Evolutionary conservation across 2,113 vertebrate species (phyloP).

Genomic region (Coreoperca whiteheadi): DNA sequence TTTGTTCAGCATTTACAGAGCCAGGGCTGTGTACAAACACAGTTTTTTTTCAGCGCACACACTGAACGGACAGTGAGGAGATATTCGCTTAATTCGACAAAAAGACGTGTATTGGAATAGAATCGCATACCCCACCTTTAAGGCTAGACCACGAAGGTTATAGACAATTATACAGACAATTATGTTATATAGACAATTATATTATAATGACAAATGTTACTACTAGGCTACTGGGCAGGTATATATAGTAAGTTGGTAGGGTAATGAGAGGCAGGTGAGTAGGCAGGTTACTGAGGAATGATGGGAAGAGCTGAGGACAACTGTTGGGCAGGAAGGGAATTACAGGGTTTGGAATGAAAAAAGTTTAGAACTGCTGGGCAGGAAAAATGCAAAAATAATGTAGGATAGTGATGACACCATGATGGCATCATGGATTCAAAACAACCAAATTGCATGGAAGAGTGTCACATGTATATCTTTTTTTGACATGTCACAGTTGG

Average conservation of each 20-base stretch:
- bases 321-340: not conserved
- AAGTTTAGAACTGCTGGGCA: not conserved
- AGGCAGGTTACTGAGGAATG: not conserved
- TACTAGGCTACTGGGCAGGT: not conserved
- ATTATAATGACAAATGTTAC: not conserved
- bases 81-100: too few species aligned
- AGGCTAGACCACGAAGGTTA: not conserved
- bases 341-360: not conserved
- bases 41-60: too few species aligned
- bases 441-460: not conserved
- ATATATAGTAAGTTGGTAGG: not conserved
- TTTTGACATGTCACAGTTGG: not conserved
- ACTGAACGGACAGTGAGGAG: too few species aligned
- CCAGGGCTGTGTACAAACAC: too few species aligned
- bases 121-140: too few species aligned
- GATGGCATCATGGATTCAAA: too few species aligned
- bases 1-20: too few species aligned
- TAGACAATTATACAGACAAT: too few species aligned
- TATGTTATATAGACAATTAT: not conserved
- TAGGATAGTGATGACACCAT: too few species aligned
- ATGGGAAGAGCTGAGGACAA: not conserved
- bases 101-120: too few species aligned
- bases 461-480: not conserved
- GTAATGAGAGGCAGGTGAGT: not conserved
- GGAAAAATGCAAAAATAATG: not conserved